Percentiles rank a stretch among this genome's conserved stretches.
phyloP scores from a whole-genome alignment of 2,113 vertebrate species.

The Taxidea taxus region DNA sequence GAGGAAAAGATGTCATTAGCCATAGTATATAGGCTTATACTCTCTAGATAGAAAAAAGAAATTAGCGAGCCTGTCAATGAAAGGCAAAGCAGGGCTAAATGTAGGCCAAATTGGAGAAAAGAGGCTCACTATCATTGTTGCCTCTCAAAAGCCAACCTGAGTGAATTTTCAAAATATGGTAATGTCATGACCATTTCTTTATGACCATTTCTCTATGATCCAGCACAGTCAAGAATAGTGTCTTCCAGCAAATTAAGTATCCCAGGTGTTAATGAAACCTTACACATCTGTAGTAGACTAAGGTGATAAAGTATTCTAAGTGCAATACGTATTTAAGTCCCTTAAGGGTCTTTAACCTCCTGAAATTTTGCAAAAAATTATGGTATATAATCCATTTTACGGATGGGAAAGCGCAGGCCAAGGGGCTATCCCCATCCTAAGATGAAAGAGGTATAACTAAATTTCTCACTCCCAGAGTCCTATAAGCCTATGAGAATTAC shows the following conservation, averaged over 20 bases:
- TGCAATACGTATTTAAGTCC: not conserved
- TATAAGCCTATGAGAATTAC: not conserved
- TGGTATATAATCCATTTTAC: not conserved
- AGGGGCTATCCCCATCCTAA: not conserved
- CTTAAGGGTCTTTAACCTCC: not conserved
- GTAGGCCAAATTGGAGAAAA: not conserved
- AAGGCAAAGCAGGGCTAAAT: not conserved
- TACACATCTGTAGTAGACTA: not conserved
- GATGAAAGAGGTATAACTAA: not conserved
- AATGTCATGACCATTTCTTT: not conserved
- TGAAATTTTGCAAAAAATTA: constrained; percentile 3
- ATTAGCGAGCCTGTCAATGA: not conserved
- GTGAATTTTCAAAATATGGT: not conserved
- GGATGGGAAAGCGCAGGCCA: not conserved
- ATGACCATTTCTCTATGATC: not conserved
- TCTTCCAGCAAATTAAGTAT: not conserved
- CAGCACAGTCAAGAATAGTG: not conserved
- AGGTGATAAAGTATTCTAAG: not conserved
- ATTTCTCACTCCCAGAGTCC: not conserved
- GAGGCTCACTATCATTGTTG: not conserved
- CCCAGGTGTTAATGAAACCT: not conserved
- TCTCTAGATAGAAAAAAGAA: constrained; percentile 41
- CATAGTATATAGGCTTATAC: not conserved
- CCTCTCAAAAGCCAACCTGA: not conserved
- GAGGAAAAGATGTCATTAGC: not conserved